Evolutionary conservation across 2,888 invertebrate species (phyloP).

Genomic region (Drosophila quasianomalipes): DNA sequence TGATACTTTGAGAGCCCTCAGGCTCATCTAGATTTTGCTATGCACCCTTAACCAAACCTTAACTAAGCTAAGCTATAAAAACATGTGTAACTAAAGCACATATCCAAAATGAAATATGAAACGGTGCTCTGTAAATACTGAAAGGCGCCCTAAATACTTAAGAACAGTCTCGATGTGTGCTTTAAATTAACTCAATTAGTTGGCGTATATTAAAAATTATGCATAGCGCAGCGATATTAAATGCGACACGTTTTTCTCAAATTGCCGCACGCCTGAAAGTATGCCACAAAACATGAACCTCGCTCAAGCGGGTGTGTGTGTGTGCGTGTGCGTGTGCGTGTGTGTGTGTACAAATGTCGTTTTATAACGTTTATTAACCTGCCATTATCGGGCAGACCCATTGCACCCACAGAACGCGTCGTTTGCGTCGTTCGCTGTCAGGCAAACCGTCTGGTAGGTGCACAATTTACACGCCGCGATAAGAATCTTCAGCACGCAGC

Average conservation of each 20-base stretch:
- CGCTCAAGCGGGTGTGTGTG: not conserved
- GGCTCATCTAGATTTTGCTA: not conserved
- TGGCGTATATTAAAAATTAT: constrained; percentile 45
- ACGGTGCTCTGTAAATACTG: not conserved
- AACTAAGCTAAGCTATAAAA: not conserved
- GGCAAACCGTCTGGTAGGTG: constrained; percentile 40
- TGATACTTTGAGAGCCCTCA: not conserved
- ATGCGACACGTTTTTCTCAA: constrained; percentile 29
- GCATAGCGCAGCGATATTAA: not conserved
- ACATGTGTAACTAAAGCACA: not conserved
- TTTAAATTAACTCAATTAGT: constrained; percentile 35
- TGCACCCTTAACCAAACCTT: not conserved
- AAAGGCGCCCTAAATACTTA: not conserved
- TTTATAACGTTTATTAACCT: constrained; percentile 78
- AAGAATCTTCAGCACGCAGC: constrained; percentile 73
- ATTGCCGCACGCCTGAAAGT: constrained; percentile 14
- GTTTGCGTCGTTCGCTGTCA: constrained; percentile 30
- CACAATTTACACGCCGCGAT: constrained; percentile 68
- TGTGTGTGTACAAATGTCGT: constrained; percentile 50
- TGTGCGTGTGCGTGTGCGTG: constrained; percentile 5
- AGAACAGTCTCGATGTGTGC: not conserved
- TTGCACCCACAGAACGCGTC: constrained; percentile 38
- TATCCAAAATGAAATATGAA: not conserved
- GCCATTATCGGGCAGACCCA: constrained; percentile 61
- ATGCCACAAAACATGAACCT: constrained; percentile 13